Base-by-base conservation (phyloP, 2,888 invertebrate genomes). In the Mesoligia furuncula region DNA sequence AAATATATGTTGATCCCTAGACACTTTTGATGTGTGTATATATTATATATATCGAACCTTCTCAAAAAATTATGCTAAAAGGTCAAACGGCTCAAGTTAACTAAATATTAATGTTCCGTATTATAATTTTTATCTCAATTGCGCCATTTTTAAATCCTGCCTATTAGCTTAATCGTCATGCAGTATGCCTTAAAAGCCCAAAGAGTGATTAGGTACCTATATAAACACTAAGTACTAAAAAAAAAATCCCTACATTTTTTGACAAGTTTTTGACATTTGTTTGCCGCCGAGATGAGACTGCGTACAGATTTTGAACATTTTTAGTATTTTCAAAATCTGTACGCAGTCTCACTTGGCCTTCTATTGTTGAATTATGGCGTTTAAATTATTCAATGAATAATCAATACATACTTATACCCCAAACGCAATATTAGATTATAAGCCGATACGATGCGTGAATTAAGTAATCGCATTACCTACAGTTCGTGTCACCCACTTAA, bases 31-130 rank as follows among this genome's bases (percentile, higher is more conserved):
- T n/a, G n/a, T n/a, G n/a, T n/a, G n/a, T n/a, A n/a, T n/a, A n/a
- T n/a, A n/a, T n/a, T n/a, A n/a, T n/a, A n/a, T n/a, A n/a, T n/a
- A 48, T 57, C 15, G 13, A 68, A 76, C 64, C 48, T 80, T 80
- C 54, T 61, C 68, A 7, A 42, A 66, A n/a, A 81, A 81, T 13
- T 69, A 65, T 65, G 73, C 59, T 61, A 74, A 61, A 64, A 73
- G 81, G 84, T 66, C 59, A 69, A 45, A 65, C 24, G 54, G 6
- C n/a, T 11, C 66, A 61, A 42, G 20, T 65, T 73, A n/a, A 59
- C 59, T 36, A 74, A 84, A 59, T 68, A 51, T 64, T 31, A 45
- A 51, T n/a, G 9, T 61, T 31, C 11, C 7, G n/a, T n/a, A 45
- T 36, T 39, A 39, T 24, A 39, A 71, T 62, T 54, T 66, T 27